Evolutionary conservation across 2,797 vertebrate species (phyloP), one percentile per base, ranked within the genome.

Genomic region (Delichon dasypus): DNA sequence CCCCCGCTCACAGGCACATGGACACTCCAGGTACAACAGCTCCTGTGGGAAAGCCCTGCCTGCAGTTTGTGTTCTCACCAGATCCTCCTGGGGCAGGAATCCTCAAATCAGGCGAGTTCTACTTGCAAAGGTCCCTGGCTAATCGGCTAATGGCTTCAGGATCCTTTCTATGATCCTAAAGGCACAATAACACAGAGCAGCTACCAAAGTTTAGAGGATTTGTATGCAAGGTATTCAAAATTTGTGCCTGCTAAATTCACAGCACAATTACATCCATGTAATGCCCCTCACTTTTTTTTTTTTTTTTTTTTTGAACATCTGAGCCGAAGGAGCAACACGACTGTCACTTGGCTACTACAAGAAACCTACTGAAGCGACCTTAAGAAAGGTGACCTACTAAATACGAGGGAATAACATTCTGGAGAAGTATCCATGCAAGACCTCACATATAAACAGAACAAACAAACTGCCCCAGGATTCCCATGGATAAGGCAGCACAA

Each of bases 1-100:
- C 1, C 27, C 25, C 53, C 36, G 20, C 47, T 77, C 16, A 14
- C 3, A 11, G 34, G n/a, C 42, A 60, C 18, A 10, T 0, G 2
- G 1, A 2, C 45, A 15, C 51, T 15, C 47, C 48, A 36, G 8
- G 7, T 1, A 8, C 0, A 3, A 53, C 45, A 68, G 20, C 0
- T 79, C 25, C 23, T 7, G n/a, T 1, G 23, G 68, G 66, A 87
- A 92, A 72, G 16, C 23, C 29, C 18, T 61, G 40, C 4, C 30
- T 54, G 32, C 9, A 57, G 61, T 34, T 23, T 25, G 36, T 36
- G 26, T 7, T 65, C 42, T 44, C 38, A 16, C 0, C 2, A 80
- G 58, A 36, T 22, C n/a, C 32, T 50, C 36, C 27, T 21, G 13
- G 3, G 30, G 18, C 48, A 82, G 36, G 48, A 36, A 55, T 19